A percentile compares a stretch with the other conserved stretches of the same genome.
Evolutionary conservation across 2,888 invertebrate genomes (phyloP).

Genomic region (Gibbula magus): DNA sequence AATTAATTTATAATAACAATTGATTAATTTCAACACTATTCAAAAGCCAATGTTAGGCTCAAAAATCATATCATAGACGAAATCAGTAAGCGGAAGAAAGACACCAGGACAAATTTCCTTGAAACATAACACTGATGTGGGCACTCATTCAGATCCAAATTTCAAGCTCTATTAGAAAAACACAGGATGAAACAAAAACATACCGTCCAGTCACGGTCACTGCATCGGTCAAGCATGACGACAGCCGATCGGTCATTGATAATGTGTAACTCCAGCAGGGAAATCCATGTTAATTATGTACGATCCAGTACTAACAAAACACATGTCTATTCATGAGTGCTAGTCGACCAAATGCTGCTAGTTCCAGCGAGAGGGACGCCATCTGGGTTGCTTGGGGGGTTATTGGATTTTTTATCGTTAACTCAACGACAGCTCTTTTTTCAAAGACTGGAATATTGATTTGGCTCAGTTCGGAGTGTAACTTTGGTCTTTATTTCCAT

Average conservation of each 20-base stretch:
- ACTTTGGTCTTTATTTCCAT: background rate
- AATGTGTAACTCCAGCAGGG: background rate
- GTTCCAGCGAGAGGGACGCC: background rate
- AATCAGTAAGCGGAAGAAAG: no score
- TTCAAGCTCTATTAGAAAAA: no score
- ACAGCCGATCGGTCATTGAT: background rate
- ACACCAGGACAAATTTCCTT: no score
- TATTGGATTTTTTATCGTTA: background rate
- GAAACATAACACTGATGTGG: no score
- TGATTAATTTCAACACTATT: no score
- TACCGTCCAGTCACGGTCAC: no score
- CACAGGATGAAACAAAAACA: no score
- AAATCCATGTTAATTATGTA: constrained; percentile 8
- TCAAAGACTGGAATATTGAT: background rate
- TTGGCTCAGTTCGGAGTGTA: background rate
- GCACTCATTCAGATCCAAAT: no score
- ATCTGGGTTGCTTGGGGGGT: background rate
- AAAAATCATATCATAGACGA: no score
- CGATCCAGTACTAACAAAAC: background rate
- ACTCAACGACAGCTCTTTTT: background rate
- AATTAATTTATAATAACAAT: no score
- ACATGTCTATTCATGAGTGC: background rate
- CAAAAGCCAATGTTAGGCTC: no score
- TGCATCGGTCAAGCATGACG: background rate
- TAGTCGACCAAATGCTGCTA: background rate